These are phyloP conservation scores for Micromussa lordhowensis DNA, from an alignment of 92 coral and sea anemone genomes.

Conservation along the genomic window DNA sequence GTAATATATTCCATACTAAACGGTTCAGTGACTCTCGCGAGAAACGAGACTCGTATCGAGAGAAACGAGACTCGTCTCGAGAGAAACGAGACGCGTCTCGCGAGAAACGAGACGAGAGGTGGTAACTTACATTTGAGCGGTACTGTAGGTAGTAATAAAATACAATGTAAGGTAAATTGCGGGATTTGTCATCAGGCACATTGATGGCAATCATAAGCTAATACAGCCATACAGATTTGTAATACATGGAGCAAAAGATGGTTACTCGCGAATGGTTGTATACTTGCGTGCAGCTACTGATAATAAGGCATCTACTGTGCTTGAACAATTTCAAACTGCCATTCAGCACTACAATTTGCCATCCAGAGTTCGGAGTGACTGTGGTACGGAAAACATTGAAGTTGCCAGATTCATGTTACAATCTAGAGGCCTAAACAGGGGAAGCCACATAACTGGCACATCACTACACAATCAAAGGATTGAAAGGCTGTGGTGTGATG, in stretches of 20 bases:
- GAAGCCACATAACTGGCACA: conserved; percentile 58
- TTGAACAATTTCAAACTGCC: conserved; percentile 36
- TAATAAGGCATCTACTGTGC: conserved; percentile 56
- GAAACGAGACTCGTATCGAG: no score
- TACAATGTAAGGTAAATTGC: no score
- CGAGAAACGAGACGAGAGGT: no score
- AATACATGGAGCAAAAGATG: conserved; percentile 70
- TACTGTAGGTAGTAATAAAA: no score
- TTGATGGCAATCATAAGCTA: conserved; percentile 65
- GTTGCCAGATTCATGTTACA: conserved; percentile 48
- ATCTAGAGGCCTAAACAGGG: conserved; percentile 60
- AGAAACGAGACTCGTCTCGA: no score
- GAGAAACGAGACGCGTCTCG: no score
- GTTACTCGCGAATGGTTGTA: conserved; percentile 41
- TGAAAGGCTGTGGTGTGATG: conserved; percentile 59
- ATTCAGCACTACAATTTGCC: conserved; percentile 50
- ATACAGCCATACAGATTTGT: conserved; percentile 66
- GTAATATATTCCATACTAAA: no score
- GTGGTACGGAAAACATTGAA: conserved; percentile 48
- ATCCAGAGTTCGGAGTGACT: conserved; percentile 51
- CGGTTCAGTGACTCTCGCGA: no score
- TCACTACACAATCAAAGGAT: no score
- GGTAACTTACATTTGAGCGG: no score
- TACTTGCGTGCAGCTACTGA: conserved; percentile 45
- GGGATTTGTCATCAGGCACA: conserved; percentile 45